Evolutionary conservation across 2,113 vertebrate species (phyloP).

Genomic region (Dascyllus trimaculatus): DNA sequence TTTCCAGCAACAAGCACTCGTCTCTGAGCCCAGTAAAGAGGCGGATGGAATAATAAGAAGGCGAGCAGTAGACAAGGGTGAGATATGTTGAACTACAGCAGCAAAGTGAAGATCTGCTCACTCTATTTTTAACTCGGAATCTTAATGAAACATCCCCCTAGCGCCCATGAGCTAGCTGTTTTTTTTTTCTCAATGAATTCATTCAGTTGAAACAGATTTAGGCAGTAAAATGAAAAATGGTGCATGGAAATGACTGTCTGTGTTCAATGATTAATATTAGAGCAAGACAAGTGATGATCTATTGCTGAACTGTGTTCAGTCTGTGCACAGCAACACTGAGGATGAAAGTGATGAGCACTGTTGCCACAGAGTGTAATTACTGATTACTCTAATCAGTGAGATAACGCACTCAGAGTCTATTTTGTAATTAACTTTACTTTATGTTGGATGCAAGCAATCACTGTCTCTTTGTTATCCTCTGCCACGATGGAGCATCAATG

Average conservation of each 20-base stretch:
- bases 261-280: slow-evolving; percentile 59
- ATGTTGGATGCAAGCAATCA: slow-evolving; percentile 2
- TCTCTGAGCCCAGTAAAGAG: slow-evolving; percentile 6
- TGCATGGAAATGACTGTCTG: slow-evolving; percentile 52
- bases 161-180: slow-evolving; percentile 43
- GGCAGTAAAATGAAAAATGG: slow-evolving; percentile 61
- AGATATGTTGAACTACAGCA: slow-evolving; percentile 54
- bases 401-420: slow-evolving; percentile 21
- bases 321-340: neutral
- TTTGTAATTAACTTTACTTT: slow-evolving; percentile 34
- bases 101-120: slow-evolving; percentile 60
- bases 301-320: slow-evolving; percentile 14
- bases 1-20: slow-evolving; percentile 32
- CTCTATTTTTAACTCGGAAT: slow-evolving; percentile 79
- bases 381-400: slow-evolving; percentile 41
- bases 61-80: slow-evolving; percentile 46
- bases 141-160: slow-evolving; percentile 72
- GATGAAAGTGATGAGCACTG: slow-evolving; percentile 49
- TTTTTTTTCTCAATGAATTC: slow-evolving; percentile 61
- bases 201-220: slow-evolving; percentile 70
- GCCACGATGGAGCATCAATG: slow-evolving; percentile 13
- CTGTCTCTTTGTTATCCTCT: neutral
- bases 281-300: slow-evolving; percentile 33
- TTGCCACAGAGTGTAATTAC: slow-evolving; percentile 34
- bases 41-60: slow-evolving; percentile 43